Evolutionary conservation across 1,140 invertebrate species (phyloP), one percentile per base, ranked within the genome.

Genomic region (Neomicropteryx cornuta): DNA sequence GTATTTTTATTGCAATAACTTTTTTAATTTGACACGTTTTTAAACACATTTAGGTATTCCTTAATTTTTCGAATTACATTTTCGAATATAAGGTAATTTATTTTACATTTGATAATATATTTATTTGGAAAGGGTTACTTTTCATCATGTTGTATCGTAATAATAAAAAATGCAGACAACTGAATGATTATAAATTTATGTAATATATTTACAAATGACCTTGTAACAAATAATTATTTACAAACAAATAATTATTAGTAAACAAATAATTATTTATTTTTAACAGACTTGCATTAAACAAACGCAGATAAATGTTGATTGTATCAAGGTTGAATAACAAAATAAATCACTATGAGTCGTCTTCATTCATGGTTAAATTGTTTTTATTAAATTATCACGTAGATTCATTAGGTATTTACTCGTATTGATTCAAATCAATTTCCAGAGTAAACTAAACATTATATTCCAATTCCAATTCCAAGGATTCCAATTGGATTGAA

Each of bases 161-260:
- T 27, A 27, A 27, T 27, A 27, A 31, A 31, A 31, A 3, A 31
- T 17, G 18, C 18, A 31, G 18, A 31, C 29, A 31, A 4, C 13
- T 27, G 8, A 27, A 8, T 16, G 14, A 31, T 31, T 31, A 31
- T 17, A 31, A 31, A 31, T 31, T 16, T 31, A 31, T 8, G 18
- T 31, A 31, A 31, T 31, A 27, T 31, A 31, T 31, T 31, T 5
- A 8, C 14, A 13, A 31, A 31, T 31, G 29, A 16, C 29, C 18
- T 31, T 13, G 18, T 31, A 4, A 31, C 10, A 5, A 13, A 16
- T 31, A 31, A 31, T 16, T 31, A 31, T 16, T 31, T 16, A 31
- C 14, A 31, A 16, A 31, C n/a, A 27, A 10, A 10, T 27, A 27
- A 27, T n/a, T n/a, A n/a, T n/a, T n/a, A n/a, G n/a, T n/a, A n/a